phyloP scores from a whole-genome alignment of 2,113 vertebrate genomes.

The Anhinga rufa region DNA sequence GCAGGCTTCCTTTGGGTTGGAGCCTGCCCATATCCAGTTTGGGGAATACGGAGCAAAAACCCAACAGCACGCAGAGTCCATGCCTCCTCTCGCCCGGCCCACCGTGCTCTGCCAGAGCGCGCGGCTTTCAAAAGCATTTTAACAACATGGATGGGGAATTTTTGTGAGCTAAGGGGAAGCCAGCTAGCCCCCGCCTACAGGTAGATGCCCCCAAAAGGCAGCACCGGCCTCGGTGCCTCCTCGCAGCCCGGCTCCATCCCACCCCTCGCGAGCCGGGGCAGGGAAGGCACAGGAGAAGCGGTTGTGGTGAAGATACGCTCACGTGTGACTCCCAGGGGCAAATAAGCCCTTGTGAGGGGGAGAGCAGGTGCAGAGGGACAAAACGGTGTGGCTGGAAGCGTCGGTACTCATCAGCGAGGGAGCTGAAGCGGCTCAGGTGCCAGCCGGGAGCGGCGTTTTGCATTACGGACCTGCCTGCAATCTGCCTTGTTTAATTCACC shows the following conservation, averaged over 20 bases:
- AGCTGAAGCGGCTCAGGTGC: background rate
- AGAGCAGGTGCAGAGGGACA: background rate
- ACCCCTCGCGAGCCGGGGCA: background rate
- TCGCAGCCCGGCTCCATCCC: background rate
- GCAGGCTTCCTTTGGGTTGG: background rate
- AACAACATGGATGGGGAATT: rapidly evolving
- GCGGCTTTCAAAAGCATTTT: background rate
- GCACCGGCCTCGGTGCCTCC: background rate
- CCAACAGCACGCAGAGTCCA: rapidly evolving
- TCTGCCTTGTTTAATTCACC: background rate
- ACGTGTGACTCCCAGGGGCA: rapidly evolving
- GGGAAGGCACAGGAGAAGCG: background rate
- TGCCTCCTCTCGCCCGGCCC: background rate
- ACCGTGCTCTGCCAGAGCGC: rapidly evolving
- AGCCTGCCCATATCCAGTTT: rapidly evolving
- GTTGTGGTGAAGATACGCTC: background rate
- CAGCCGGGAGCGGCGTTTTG: background rate
- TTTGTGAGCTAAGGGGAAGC: background rate
- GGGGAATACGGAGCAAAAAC: background rate
- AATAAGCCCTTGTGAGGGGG: rapidly evolving
- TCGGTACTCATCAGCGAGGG: rapidly evolving
- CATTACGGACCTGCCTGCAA: background rate
- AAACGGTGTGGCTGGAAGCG: rapidly evolving
- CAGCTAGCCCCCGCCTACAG: background rate
- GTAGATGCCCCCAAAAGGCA: background rate